Conservation (phyloP, 2,797 vertebrate species). For the Florisuga fusca region DNA sequence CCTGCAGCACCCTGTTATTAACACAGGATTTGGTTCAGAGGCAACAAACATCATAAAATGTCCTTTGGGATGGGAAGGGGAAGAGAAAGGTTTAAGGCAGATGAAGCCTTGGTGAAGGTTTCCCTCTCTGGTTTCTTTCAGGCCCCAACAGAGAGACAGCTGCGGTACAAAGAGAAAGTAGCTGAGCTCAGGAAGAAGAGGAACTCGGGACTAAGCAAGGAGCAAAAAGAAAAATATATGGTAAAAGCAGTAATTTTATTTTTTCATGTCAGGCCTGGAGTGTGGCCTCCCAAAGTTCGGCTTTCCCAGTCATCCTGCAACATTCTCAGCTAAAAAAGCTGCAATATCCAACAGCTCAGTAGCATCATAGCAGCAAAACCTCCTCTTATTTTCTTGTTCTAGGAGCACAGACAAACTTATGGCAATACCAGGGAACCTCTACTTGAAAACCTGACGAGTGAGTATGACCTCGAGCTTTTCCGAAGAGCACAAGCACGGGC, state of each 20-base stretch:
- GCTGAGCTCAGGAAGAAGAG: conserved; percentile 95
- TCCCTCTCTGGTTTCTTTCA: conserved; percentile 62
- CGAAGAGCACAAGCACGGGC: conserved; percentile 96
- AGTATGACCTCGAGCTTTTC: conserved; percentile 97
- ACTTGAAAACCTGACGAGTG: conserved; percentile 96
- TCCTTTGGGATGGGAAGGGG: background rate
- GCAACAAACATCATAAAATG: background rate
- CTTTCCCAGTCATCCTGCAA: background rate
- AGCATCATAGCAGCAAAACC: background rate
- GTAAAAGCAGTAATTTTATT: conserved; percentile 70
- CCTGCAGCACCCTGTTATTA: background rate
- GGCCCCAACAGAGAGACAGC: conserved; percentile 94
- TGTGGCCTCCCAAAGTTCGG: background rate
- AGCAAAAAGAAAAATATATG: conserved; percentile 99
- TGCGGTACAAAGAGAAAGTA: conserved; percentile 96
- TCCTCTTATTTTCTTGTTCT: background rate
- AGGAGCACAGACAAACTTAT: conserved; percentile 92
- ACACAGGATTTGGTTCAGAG: background rate
- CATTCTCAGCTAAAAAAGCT: background rate
- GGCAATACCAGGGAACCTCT: conserved; percentile 90
- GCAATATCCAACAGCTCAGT: background rate
- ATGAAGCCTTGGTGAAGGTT: background rate
- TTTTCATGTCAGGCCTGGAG: background rate
- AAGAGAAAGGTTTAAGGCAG: background rate
- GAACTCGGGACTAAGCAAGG: conserved; percentile 92